phyloP scores from a whole-genome alignment of 2,113 vertebrate genomes.

The Eubucco bourcierii region DNA sequence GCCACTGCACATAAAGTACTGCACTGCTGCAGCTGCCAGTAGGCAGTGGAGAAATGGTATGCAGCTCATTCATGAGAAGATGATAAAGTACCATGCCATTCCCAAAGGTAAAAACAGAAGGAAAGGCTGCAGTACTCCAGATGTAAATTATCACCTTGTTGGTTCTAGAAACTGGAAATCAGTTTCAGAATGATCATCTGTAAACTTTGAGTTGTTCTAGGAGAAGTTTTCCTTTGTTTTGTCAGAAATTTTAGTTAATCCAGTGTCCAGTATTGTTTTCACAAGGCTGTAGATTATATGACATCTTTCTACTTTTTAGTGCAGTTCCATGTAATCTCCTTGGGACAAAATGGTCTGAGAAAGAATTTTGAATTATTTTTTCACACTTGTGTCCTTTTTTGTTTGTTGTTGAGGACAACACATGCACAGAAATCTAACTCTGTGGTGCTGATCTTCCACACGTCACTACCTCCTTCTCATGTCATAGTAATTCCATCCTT shows the following conservation, averaged over 20 bases:
- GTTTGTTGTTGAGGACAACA: background rate
- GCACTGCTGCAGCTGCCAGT: background rate
- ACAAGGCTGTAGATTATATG: background rate
- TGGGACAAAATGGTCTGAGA: background rate
- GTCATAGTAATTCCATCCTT: background rate
- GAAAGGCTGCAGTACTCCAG: background rate
- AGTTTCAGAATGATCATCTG: background rate
- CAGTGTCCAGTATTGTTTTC: background rate
- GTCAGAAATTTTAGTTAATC: background rate
- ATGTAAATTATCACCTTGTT: background rate
- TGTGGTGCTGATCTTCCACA: background rate
- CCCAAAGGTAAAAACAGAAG: background rate
- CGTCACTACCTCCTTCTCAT: background rate
- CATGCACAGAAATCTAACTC: background rate
- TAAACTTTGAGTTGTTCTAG: background rate
- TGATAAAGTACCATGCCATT: background rate
- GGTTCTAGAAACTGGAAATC: background rate
- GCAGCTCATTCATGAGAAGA: background rate
- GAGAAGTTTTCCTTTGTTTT: background rate
- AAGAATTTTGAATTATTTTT: background rate
- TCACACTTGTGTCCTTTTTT: background rate
- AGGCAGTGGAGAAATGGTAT: background rate
- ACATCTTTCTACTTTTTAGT: background rate
- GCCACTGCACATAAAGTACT: background rate
- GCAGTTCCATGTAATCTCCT: background rate